phyloP scores from a whole-genome alignment of 2,888 invertebrate species.

The Orthosia gothica region DNA sequence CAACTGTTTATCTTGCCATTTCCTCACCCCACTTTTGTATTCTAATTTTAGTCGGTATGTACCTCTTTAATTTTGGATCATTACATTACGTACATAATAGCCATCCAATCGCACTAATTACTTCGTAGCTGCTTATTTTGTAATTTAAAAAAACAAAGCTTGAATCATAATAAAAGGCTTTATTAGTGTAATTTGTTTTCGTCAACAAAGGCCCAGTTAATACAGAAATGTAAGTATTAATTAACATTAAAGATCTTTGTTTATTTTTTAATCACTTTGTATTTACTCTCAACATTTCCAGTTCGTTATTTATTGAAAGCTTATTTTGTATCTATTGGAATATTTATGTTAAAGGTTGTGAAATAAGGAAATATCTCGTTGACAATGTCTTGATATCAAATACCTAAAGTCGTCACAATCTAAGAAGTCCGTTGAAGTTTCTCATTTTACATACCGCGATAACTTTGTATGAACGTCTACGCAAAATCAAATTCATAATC shows the following conservation, averaged over 20 bases:
- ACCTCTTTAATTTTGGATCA: slow-evolving; percentile 8
- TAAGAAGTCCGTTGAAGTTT: no score
- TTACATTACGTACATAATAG: not conserved
- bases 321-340: not conserved
- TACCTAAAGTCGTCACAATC: no score
- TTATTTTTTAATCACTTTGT: slow-evolving; percentile 18
- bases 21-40: not conserved
- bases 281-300: not conserved
- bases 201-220: not conserved
- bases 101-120: slow-evolving; percentile 15
- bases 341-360: not conserved
- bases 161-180: slow-evolving; percentile 12
- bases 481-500: no score
- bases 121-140: not conserved
- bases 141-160: slow-evolving; percentile 25
- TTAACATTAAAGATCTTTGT: slow-evolving; percentile 22
- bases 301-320: not conserved
- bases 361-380: not conserved
- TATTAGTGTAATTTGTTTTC: slow-evolving; percentile 16
- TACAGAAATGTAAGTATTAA: slow-evolving; percentile 7
- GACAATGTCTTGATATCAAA: not conserved
- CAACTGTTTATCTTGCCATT: slow-evolving; percentile 37
- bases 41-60: not conserved
- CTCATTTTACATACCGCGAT: no score
- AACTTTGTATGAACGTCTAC: no score